Conservation (phyloP, 2,797 vertebrate genomes). For the Orientallactaga sibirica region DNA sequence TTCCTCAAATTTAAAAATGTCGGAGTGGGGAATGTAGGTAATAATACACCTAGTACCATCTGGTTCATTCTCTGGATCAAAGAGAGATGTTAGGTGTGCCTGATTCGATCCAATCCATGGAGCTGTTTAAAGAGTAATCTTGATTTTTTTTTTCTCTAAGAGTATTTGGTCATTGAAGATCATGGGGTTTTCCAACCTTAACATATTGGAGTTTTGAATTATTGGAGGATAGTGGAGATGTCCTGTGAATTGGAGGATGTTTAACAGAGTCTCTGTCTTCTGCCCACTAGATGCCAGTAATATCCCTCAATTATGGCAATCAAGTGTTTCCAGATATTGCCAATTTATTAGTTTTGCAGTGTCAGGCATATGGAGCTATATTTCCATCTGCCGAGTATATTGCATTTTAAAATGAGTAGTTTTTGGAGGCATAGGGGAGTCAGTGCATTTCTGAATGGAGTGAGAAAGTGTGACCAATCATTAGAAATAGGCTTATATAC, state of each 20-base stretch:
- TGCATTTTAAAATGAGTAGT: conserved; percentile 14
- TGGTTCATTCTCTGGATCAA: neutral
- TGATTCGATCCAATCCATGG: neutral
- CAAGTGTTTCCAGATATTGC: neutral
- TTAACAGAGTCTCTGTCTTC: neutral
- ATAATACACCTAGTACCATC: too few species aligned
- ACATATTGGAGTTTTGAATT: neutral
- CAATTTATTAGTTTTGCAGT: neutral
- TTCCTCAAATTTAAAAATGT: too few species aligned
- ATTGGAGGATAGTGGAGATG: neutral
- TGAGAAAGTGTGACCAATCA: neutral
- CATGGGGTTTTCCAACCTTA: neutral
- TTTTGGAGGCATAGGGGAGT: neutral
- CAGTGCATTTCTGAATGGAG: neutral
- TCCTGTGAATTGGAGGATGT: neutral
- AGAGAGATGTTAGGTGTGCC: neutral
- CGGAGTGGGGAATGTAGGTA: too few species aligned
- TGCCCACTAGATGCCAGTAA: neutral
- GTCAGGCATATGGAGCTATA: neutral
- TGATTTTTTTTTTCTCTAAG: neutral
- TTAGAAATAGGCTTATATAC: conserved; percentile 4
- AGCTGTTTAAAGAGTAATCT: neutral
- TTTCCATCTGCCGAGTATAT: neutral
- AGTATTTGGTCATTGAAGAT: neutral
- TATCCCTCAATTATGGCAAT: neutral